A percentile compares a stretch with the other conserved stretches of the same genome.
These are phyloP conservation scores for Zophobas morio DNA, from an alignment of 1,140 invertebrate genomes.

Conservation along the genomic window DNA sequence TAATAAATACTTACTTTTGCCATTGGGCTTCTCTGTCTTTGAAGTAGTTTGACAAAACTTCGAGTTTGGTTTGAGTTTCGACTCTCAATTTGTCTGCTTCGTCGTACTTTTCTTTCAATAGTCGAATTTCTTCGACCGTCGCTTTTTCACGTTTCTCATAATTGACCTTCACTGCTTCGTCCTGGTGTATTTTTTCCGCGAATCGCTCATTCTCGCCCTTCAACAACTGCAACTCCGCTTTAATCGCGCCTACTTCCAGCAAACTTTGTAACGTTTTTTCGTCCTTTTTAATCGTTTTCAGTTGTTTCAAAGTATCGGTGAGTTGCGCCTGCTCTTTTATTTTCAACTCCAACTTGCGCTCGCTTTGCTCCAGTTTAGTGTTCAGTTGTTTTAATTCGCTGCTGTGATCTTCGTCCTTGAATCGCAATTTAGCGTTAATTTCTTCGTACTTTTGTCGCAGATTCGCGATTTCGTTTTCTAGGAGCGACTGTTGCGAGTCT, in stretches of 20 bases:
- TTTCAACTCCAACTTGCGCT: slow-evolving; percentile 62
- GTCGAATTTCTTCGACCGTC: slow-evolving; percentile 69
- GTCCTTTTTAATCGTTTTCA: slow-evolving; percentile 67
- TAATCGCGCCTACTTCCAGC: slow-evolving; percentile 68
- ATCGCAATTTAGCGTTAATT: slow-evolving; percentile 11
- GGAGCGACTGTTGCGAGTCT: slow-evolving; percentile 63
- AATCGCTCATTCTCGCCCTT: slow-evolving; percentile 67
- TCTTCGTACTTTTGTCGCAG: slow-evolving; percentile 56
- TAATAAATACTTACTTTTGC: slow-evolving; percentile 77
- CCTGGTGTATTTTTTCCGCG: slow-evolving; percentile 67
- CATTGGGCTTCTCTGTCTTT: slow-evolving; percentile 89
- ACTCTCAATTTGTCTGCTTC: slow-evolving; percentile 83
- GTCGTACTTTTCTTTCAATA: slow-evolving; percentile 77
- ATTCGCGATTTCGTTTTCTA: slow-evolving; percentile 61
- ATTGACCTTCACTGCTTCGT: slow-evolving; percentile 64
- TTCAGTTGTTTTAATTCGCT: slow-evolving; percentile 48
- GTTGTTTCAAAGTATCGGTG: slow-evolving; percentile 68
- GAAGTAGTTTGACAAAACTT: slow-evolving; percentile 90
- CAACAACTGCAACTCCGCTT: slow-evolving; percentile 70
- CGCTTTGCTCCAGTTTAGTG: slow-evolving; percentile 53
- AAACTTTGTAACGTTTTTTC: slow-evolving; percentile 66
- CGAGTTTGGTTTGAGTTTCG: slow-evolving; percentile 85
- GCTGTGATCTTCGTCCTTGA: slow-evolving; percentile 17
- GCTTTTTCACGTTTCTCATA: slow-evolving; percentile 58
- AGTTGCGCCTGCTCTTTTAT: slow-evolving; percentile 63